A percentile compares a stretch with the other conserved stretches of the same genome.
Evolutionary conservation across 2,113 vertebrate species (phyloP).

Genomic region (Alligator sinensis): DNA sequence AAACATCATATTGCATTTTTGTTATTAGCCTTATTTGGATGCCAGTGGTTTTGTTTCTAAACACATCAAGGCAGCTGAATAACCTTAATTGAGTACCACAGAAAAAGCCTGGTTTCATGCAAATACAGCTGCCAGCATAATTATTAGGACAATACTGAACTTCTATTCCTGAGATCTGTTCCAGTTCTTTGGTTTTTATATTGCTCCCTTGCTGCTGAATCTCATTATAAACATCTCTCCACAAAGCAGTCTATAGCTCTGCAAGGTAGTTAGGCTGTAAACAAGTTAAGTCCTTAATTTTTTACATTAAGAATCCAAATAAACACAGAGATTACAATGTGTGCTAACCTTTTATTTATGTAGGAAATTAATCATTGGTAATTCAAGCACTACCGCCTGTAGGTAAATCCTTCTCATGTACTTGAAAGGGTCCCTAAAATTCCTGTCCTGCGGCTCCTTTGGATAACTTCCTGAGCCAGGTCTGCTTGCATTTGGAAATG

Average conservation of each 20-base stretch:
- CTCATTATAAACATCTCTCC: slow-evolving; percentile 67
- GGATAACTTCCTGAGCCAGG: background rate
- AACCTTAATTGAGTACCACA: slow-evolving; percentile 73
- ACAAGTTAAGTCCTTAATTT: slow-evolving; percentile 52
- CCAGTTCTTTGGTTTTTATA: slow-evolving; percentile 72
- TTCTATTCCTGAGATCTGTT: slow-evolving; percentile 63
- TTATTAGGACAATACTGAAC: slow-evolving; percentile 69
- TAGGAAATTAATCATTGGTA: background rate
- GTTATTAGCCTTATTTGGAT: slow-evolving; percentile 76
- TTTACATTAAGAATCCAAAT: slow-evolving; percentile 56
- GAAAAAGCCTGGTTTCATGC: slow-evolving; percentile 67
- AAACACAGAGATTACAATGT: slow-evolving; percentile 25
- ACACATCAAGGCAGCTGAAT: slow-evolving; percentile 69
- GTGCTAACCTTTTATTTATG: slow-evolving; percentile 4
- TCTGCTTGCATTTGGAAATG: slow-evolving; percentile 30
- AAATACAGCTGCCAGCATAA: slow-evolving; percentile 66
- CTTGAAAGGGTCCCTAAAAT: background rate
- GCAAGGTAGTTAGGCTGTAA: slow-evolving; percentile 41
- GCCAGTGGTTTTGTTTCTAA: slow-evolving; percentile 76
- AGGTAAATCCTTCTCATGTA: slow-evolving; percentile 23
- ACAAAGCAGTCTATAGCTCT: slow-evolving; percentile 49
- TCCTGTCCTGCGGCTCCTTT: slow-evolving; percentile 40
- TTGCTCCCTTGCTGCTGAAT: slow-evolving; percentile 68
- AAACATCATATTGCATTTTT: slow-evolving; percentile 68
- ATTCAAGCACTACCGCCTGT: background rate